Evolutionary conservation across 2,888 invertebrate species (phyloP).

Genomic region (Mythimna ferrago): DNA sequence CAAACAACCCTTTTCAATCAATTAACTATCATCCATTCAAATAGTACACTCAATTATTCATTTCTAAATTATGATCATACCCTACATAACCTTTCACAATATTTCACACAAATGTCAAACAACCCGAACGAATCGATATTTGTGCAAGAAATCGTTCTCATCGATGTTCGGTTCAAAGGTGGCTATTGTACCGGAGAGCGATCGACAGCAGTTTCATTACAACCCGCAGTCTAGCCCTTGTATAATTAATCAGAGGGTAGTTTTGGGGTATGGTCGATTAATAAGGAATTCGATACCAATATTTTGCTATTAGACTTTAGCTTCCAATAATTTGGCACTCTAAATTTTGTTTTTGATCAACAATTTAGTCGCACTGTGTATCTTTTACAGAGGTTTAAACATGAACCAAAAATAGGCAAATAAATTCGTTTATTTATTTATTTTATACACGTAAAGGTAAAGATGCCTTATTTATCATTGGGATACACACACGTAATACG

Average conservation of each 20-base stretch:
- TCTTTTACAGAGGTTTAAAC: too few species aligned
- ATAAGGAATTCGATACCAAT: background rate
- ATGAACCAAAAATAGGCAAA: too few species aligned
- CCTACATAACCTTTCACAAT: slow-evolving; percentile 4
- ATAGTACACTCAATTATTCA: slow-evolving; percentile 26
- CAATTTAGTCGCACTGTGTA: too few species aligned
- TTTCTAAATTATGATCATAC: background rate
- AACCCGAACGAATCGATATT: slow-evolving; percentile 38
- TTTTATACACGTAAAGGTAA: too few species aligned
- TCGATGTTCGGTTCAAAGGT: slow-evolving; percentile 59
- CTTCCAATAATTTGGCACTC: too few species aligned
- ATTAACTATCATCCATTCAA: background rate
- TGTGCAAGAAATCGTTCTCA: slow-evolving; percentile 53
- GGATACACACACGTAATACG: too few species aligned
- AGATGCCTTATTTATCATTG: too few species aligned
- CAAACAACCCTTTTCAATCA: background rate
- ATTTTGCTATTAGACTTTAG: background rate
- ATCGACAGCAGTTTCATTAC: slow-evolving; percentile 67
- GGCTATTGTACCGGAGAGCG: slow-evolving; percentile 54
- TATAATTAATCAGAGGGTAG: slow-evolving; percentile 67
- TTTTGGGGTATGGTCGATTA: slow-evolving; percentile 26
- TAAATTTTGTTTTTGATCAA: too few species aligned
- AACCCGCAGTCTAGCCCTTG: slow-evolving; percentile 53
- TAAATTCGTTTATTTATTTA: too few species aligned
- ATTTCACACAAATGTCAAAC: slow-evolving; percentile 20